Evolutionary conservation across 2,888 invertebrate species (phyloP).

Genomic region (Leptogaster cylindrica): DNA sequence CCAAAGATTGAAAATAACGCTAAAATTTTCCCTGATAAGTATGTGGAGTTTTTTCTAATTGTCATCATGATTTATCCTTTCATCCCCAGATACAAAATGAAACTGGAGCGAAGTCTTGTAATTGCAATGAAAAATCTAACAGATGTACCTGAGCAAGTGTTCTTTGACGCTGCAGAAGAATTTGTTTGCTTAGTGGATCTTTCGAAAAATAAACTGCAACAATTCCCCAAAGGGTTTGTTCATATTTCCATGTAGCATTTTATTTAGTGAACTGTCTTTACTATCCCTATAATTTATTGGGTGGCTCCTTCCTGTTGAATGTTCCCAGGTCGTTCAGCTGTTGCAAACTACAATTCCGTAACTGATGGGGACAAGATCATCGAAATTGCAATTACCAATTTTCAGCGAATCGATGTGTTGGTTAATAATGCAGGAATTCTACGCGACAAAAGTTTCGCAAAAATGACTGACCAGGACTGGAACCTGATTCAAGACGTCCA

Average conservation of each 20-base stretch:
- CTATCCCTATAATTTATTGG: no score
- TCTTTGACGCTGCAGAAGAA: constrained; percentile 73
- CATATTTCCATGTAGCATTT: constrained; percentile 7
- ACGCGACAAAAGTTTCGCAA: constrained; percentile 88
- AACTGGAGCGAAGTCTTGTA: constrained; percentile 62
- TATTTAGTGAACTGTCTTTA: no score
- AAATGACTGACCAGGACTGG: constrained; percentile 84
- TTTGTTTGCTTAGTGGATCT: constrained; percentile 79
- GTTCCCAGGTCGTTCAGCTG: constrained; percentile 82
- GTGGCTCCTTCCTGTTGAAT: no score
- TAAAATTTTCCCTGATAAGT: constrained; percentile 60
- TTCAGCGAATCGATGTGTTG: constrained; percentile 89
- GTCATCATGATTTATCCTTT: not conserved
- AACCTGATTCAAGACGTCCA: constrained; percentile 91
- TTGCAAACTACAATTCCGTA: constrained; percentile 93
- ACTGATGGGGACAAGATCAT: constrained; percentile 96
- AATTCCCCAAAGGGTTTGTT: constrained; percentile 72
- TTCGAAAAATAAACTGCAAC: constrained; percentile 76
- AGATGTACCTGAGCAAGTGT: constrained; percentile 73
- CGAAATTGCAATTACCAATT: constrained; percentile 92
- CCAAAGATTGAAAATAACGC: constrained; percentile 55
- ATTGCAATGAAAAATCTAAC: constrained; percentile 66
- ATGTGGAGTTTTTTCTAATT: constrained; percentile 37
- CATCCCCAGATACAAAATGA: constrained; percentile 64
- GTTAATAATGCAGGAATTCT: constrained; percentile 99